These are phyloP conservation scores for Teleopsis dalmanni DNA, from an alignment of 1,140 invertebrate genomes.

Conservation along the genomic window DNA sequence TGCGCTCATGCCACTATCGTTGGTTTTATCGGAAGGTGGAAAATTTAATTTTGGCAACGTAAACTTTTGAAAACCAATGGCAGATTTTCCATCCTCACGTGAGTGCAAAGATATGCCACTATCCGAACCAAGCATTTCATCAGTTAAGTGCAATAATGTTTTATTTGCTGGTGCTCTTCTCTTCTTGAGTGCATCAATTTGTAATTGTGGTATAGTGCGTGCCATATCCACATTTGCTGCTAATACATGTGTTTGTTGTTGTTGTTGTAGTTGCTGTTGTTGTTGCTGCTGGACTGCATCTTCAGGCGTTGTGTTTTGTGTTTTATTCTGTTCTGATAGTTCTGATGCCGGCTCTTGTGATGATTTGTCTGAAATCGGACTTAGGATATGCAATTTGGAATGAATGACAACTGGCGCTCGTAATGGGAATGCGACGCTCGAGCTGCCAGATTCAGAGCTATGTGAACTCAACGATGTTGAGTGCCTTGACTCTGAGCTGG, in stretches of 20 bases:
- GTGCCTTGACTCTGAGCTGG: conserved; percentile 68
- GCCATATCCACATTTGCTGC: conserved; percentile 4
- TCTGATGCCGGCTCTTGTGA: conserved; percentile 75
- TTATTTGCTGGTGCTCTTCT: conserved; percentile 65
- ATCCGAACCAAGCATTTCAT: conserved; percentile 74
- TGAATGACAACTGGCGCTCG: conserved; percentile 58
- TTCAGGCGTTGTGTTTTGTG: conserved; percentile 61
- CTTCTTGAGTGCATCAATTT: conserved; percentile 25
- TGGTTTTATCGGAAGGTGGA: conserved; percentile 32
- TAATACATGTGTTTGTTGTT: not conserved
- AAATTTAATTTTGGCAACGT: conserved; percentile 52
- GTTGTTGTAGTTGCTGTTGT: conserved; percentile 9
- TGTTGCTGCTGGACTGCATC: conserved; percentile 41
- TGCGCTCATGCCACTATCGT: conserved; percentile 42
- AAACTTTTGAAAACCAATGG: conserved; percentile 45
- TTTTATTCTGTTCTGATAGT: conserved; percentile 68
- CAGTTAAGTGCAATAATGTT: conserved; percentile 64
- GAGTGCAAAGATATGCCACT: conserved; percentile 79
- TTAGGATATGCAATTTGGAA: conserved; percentile 72
- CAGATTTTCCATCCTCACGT: conserved; percentile 59
- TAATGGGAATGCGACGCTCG: conserved; percentile 51
- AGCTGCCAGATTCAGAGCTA: conserved; percentile 65
- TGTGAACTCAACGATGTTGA: conserved; percentile 74
- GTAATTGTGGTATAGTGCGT: conserved; percentile 3
- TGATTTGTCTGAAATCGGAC: conserved; percentile 85